Conservation (phyloP, 2,113 vertebrate genomes). For the Oncorhynchus gorbuscha region DNA sequence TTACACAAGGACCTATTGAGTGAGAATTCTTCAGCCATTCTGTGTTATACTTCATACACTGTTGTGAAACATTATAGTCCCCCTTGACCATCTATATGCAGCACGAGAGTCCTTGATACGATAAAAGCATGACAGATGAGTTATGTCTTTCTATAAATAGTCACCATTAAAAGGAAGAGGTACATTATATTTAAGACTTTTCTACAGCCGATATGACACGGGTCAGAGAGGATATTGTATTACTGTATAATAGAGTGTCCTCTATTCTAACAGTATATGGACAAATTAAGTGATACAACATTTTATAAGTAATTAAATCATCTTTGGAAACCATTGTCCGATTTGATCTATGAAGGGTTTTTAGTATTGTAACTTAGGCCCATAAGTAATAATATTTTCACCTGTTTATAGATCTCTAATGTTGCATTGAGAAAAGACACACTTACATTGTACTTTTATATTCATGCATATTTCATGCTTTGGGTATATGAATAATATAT, state of each 20-base stretch:
- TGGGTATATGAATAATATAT: background rate
- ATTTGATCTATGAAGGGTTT: background rate
- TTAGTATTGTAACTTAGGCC: background rate
- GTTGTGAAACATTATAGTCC: background rate
- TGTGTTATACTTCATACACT: background rate
- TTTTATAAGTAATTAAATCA: background rate
- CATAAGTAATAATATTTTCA: too few relatives aligned
- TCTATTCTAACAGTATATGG: background rate
- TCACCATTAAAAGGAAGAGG: background rate
- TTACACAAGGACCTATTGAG: background rate
- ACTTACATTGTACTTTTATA: background rate
- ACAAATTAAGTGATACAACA: background rate
- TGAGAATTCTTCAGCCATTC: too few relatives aligned
- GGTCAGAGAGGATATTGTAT: background rate
- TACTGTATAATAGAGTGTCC: background rate
- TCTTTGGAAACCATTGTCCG: background rate
- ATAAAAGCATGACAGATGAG: background rate
- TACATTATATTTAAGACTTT: conserved; percentile 4
- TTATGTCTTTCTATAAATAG: background rate
- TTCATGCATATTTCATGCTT: background rate
- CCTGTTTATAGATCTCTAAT: background rate
- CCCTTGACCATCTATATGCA: background rate
- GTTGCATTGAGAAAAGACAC: background rate
- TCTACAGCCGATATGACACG: background rate
- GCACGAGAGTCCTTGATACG: background rate